Conservation (phyloP, 1,140 invertebrate species). For the Musca vetustissima region DNA sequence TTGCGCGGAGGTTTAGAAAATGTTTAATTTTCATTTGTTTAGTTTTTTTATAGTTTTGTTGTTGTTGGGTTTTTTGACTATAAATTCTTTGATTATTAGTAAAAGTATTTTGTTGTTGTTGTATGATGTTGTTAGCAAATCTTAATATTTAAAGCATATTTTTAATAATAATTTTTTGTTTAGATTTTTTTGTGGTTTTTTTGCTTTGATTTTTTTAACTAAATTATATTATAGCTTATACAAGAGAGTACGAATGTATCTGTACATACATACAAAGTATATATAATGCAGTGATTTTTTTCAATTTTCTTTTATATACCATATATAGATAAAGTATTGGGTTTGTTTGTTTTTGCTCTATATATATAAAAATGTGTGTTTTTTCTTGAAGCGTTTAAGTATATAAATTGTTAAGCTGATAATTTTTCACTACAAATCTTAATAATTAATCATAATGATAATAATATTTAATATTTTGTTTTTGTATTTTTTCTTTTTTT, state of each 20-base stretch:
- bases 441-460: neutral
- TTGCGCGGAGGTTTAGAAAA: neutral
- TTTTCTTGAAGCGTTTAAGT: constrained; percentile 10
- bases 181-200: no score
- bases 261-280: neutral
- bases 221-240: constrained; percentile 4
- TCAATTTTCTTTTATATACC: neutral
- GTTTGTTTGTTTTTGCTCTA: constrained; percentile 6
- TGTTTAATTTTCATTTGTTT: constrained; percentile 22
- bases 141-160: constrained; percentile 13
- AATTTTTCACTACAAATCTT: constrained; percentile 1
- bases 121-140: constrained; percentile 14
- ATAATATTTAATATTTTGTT: neutral
- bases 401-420: constrained; percentile 15
- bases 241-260: neutral
- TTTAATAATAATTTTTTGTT: no score
- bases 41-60: constrained; percentile 6
- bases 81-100: constrained; percentile 24
- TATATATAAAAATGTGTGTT: no score
- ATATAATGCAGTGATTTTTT: neutral
- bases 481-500: neutral
- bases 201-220: neutral
- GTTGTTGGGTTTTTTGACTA: constrained; percentile 17
- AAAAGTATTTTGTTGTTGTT: constrained; percentile 5
- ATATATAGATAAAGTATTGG: constrained; percentile 2